Percentiles rank a stretch among this genome's conserved stretches.
These are phyloP conservation scores for Drosophila trapezifrons DNA, from an alignment of 1,140 invertebrate genomes.

Conservation along the genomic window DNA sequence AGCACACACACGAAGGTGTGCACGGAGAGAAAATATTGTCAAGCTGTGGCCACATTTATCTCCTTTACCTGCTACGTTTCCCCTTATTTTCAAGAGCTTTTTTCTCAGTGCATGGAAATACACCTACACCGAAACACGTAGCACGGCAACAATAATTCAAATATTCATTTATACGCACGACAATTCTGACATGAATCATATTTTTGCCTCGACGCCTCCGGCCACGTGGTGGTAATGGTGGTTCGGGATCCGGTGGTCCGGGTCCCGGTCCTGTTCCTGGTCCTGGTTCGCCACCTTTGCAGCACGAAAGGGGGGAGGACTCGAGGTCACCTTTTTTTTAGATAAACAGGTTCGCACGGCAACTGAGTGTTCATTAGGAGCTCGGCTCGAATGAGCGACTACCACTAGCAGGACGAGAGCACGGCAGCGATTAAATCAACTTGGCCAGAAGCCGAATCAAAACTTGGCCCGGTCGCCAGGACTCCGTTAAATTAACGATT, in stretches of 20 bases:
- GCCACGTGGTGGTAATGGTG: constrained; percentile 7
- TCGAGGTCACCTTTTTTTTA: constrained; percentile 27
- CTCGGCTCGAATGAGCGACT: neutral
- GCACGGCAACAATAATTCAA: constrained; percentile 67
- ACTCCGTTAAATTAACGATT: constrained; percentile 31
- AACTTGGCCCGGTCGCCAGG: constrained; percentile 13
- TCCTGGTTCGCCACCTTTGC: neutral
- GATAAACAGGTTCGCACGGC: constrained; percentile 25
- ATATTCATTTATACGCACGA: constrained; percentile 70
- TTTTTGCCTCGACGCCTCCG: constrained; percentile 61
- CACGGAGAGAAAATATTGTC: neutral
- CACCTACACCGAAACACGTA: constrained; percentile 55
- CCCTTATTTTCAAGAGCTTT: neutral
- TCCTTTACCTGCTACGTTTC: no score
- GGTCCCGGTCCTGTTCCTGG: neutral
- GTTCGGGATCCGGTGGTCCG: neutral
- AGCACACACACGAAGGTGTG: constrained; percentile 12
- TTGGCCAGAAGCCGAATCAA: constrained; percentile 19
- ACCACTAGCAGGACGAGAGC: neutral
- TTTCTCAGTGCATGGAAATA: constrained; percentile 8
- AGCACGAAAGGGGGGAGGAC: neutral
- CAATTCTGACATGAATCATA: constrained; percentile 70
- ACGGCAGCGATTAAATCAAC: constrained; percentile 41
- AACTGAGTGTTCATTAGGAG: constrained; percentile 24
- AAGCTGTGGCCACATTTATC: no score